Evolutionary conservation across 2,888 invertebrate species (phyloP).

Genomic region (Dryadula phaetusa): DNA sequence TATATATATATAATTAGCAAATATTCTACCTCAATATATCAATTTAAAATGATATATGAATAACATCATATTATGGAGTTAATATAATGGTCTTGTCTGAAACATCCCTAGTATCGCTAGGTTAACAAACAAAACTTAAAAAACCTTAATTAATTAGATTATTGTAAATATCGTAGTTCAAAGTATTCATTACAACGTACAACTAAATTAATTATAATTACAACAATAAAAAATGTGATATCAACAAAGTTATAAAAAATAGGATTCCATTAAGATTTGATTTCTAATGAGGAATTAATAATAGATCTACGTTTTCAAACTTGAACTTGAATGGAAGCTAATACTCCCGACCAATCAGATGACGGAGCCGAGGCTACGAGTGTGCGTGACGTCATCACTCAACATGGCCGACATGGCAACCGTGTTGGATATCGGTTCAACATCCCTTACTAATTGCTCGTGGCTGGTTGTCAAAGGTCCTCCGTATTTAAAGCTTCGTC

Average conservation of each 20-base stretch:
- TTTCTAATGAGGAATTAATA: conserved; percentile 14
- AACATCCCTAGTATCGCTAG: not conserved
- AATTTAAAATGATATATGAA: too few relatives aligned
- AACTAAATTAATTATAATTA: conserved; percentile 19
- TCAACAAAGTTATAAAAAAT: conserved; percentile 26
- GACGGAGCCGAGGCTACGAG: conserved; percentile 70
- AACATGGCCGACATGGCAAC: conserved; percentile 77
- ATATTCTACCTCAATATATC: too few relatives aligned
- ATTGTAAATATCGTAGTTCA: conserved; percentile 6
- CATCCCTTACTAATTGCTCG: conserved; percentile 85
- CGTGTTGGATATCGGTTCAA: conserved; percentile 84
- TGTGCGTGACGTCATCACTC: conserved; percentile 59
- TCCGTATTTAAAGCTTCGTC: conserved; percentile 76
- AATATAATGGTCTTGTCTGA: conserved; percentile 1
- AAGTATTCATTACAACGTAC: conserved; percentile 1
- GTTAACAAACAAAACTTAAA: conserved; percentile 15
- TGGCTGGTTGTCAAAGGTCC: conserved; percentile 77
- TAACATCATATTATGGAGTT: not conserved
- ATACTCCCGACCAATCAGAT: conserved; percentile 56
- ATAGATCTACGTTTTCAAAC: not conserved
- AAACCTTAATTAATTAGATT: conserved; percentile 13
- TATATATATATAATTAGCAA: too few relatives aligned
- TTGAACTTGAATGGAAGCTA: not conserved
- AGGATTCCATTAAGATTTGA: conserved; percentile 15
- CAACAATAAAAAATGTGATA: conserved; percentile 23